Percentiles rank a stretch among this genome's conserved stretches.
These are phyloP conservation scores for Cromileptes altivelis DNA, from an alignment of 2,113 vertebrate genomes.

Conservation along the genomic window DNA sequence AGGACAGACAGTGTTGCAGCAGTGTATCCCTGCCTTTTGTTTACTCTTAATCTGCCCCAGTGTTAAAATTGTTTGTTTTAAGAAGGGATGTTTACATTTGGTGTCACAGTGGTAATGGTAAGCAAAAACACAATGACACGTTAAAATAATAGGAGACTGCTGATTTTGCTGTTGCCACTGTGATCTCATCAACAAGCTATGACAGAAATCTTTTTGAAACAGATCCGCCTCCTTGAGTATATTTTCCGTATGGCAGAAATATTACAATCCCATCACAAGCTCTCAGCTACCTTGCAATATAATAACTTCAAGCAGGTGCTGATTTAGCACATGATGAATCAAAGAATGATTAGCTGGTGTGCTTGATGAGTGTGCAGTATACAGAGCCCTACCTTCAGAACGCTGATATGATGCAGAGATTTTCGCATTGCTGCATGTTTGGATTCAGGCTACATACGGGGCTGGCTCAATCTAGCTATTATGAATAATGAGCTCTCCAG, in stretches of 20 bases:
- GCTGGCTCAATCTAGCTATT: conserved; percentile 55
- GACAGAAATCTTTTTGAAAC: conserved; percentile 32
- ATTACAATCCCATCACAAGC: conserved; percentile 37
- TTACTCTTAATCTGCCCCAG: conserved; percentile 30
- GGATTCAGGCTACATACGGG: conserved; percentile 47
- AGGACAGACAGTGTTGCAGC: conserved; percentile 44
- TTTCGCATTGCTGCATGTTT: conserved; percentile 59
- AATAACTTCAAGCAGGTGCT: conserved; percentile 55
- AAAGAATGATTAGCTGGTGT: conserved; percentile 51
- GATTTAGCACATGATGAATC: conserved; percentile 52
- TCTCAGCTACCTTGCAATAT: conserved; percentile 22
- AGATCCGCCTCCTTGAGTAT: conserved; percentile 1
- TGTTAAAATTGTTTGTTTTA: conserved; percentile 45
- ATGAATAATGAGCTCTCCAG: conserved; percentile 73
- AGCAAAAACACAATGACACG: background rate
- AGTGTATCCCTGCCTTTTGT: conserved; percentile 42
- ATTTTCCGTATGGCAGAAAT: conserved; percentile 18
- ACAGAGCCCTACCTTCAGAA: conserved; percentile 29
- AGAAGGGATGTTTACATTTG: conserved; percentile 6
- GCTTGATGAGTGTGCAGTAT: conserved; percentile 54
- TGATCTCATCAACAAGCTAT: conserved; percentile 44
- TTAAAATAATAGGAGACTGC: background rate
- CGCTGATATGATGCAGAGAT: conserved; percentile 26
- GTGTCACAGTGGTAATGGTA: background rate
- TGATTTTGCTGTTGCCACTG: background rate